Evolutionary conservation across 2,113 vertebrate genomes (phyloP), one percentile per base, ranked within the genome.

Genomic region (Ageneiosus marmoratus): DNA sequence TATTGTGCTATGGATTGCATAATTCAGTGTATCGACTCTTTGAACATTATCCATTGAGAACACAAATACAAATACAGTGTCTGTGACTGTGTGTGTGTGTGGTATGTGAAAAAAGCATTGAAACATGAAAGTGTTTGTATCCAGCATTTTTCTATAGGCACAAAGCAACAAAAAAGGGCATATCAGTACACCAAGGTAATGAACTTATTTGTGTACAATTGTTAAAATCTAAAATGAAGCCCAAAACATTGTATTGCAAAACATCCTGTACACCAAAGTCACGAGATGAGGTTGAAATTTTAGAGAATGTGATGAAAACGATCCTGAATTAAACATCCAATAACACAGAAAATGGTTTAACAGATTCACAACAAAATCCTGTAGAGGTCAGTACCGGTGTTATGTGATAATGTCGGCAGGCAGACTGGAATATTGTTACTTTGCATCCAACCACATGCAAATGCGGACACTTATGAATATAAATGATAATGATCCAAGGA

Each of bases 161-260:
- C 44, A 79, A 46, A 85, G n/a, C 62, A 56, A 29, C 27, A 70
- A 34, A 72, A n/a, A 9, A 67, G 27, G 8, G 41, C 67, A 13
- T 15, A 46, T 84, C 29, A 29, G 20, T 15, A 77, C 48, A 79
- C 2, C 65, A 60, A 11, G 41, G 15, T 24, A 46, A 5, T 41
- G 53, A 73, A 81, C 20, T 46, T 5, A 50, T 37, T 80, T 37
- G 29, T 80, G 58, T 37, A 53, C 50, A 58, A 70, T 82, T 9
- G 56, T 62, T 1, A 37, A 58, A 70, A 7, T 51, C 27, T 67
- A 32, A 56, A 41, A 58, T 34, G 11, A 60, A 77, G n/a, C 34
- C 69, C 18, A 34, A 27, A 12, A 77, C 74, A 55, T 51, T 62
- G 16, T 84, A 69, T 79, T 87, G 77, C 81, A 84, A 65, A 37